Base-by-base conservation (phyloP, 2,113 vertebrate species). In the Amia ocellicauda region DNA sequence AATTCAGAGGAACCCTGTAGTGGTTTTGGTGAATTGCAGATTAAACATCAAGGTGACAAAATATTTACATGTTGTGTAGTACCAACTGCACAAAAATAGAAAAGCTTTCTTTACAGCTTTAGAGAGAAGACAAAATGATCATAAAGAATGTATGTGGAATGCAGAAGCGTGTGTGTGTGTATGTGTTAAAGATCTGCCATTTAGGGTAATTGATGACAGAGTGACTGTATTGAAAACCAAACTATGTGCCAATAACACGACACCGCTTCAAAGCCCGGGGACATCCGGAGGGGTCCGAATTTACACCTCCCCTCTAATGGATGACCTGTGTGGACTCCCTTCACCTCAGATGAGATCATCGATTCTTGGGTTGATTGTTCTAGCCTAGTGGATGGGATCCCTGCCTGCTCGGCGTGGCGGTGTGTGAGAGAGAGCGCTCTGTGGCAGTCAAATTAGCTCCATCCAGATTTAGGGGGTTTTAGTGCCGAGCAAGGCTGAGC, bases 351-450 rank as follows among this genome's bases (percentile, higher is more conserved):
- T 68, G 75, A 71, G 79, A 76, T 76, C 82, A 74, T 72, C 69
- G 79, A 81, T 77, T 83, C 75, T 74, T 80, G 31, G 69, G 71
- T 88, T 77, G 77, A 79, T 84, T 79, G 86, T 86, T 85, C 73
- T 76, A 77, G 78, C 76, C 80, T 75, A 73, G 80, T 80, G 73
- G 72, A 75, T 52, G 66, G 75, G 71, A 77, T 77, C 24, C 53
- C 64, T 63, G 62, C 61, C 69, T 23, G 23, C 54, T 64, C 31
- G 28, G 42, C 60, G 60, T 65, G 67, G 73, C 9, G 2, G 65
- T 68, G 68, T 58, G 31, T 56, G 67, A 41, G 64, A 59, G 50
- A 58, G 43, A 65, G 68, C 60, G 69, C 71, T 75, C 71, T 73
- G 69, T 74, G 69, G 58, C 72, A 65, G 74, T 79, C 81, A 86